phyloP scores from a whole-genome alignment of 2,113 vertebrate species.

The Dromas ardeola region DNA sequence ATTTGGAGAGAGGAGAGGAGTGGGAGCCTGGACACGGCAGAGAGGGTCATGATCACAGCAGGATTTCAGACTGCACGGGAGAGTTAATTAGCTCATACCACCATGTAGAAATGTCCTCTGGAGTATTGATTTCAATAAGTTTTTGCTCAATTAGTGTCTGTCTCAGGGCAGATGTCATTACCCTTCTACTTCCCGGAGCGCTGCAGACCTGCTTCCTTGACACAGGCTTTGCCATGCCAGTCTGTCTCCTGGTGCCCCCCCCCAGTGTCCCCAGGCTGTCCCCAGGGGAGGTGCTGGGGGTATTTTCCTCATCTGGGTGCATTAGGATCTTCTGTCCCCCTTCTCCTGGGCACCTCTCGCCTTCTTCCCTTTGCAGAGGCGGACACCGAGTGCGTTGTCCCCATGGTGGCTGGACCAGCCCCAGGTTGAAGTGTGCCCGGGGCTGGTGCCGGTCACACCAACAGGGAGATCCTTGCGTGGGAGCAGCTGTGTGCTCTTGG shows the following conservation, averaged over 20 bases:
- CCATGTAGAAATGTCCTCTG: fast-evolving
- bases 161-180: background rate
- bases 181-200: background rate
- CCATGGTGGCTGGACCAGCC: background rate
- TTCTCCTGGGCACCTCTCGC: background rate
- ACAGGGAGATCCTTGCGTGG: fast-evolving
- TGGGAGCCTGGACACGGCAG: fast-evolving
- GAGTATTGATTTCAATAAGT: background rate
- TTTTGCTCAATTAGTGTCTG: background rate
- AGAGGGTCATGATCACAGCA: fast-evolving
- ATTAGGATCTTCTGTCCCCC: background rate
- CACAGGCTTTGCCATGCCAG: fast-evolving
- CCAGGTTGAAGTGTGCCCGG: fast-evolving
- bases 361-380: background rate
- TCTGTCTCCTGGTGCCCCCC: fast-evolving
- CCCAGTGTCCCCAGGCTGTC: fast-evolving
- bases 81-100: background rate
- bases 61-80: background rate
- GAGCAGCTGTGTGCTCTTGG: background rate
- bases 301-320: background rate
- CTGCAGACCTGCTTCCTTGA: background rate
- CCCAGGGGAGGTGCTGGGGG: background rate
- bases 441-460: background rate
- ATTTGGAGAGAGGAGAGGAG: background rate
- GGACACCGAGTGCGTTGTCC: fast-evolving